phyloP scores from a whole-genome alignment of 2,113 vertebrate species.

The Anhinga anhinga region DNA sequence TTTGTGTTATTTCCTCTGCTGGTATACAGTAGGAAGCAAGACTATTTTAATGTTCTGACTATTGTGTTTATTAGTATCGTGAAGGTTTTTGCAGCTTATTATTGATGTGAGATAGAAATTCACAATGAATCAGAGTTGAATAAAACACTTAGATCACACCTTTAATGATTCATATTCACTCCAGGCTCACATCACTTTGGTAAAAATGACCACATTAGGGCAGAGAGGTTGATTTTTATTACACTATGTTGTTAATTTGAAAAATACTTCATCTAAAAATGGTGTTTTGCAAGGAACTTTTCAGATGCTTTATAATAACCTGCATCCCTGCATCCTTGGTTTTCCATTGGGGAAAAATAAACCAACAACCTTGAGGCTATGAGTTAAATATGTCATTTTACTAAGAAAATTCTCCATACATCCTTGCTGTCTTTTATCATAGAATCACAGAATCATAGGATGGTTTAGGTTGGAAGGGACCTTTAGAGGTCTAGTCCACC shows the following conservation, averaged over 20 bases:
- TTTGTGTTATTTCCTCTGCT: not conserved
- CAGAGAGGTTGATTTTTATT: not conserved
- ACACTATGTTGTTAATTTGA: not conserved
- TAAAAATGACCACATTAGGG: not conserved
- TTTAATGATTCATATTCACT: not conserved
- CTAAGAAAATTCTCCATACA: not conserved
- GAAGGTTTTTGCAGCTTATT: not conserved
- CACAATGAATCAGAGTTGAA: not conserved
- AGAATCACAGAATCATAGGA: too few relatives aligned
- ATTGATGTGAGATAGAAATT: not conserved
- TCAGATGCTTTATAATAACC: not conserved
- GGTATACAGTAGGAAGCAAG: not conserved
- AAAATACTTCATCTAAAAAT: not conserved
- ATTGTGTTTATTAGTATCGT: not conserved
- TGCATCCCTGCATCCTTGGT: not conserved
- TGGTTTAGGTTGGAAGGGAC: too few relatives aligned
- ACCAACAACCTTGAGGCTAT: not conserved
- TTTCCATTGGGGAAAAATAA: not conserved
- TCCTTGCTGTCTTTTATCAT: not conserved
- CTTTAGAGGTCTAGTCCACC: too few relatives aligned
- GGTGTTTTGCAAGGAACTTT: not conserved
- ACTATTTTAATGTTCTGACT: not conserved
- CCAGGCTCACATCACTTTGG: not conserved
- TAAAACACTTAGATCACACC: not conserved
- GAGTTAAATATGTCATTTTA: not conserved